phyloP scores from a whole-genome alignment of 2,797 vertebrate genomes.

The Fratercula arctica region DNA sequence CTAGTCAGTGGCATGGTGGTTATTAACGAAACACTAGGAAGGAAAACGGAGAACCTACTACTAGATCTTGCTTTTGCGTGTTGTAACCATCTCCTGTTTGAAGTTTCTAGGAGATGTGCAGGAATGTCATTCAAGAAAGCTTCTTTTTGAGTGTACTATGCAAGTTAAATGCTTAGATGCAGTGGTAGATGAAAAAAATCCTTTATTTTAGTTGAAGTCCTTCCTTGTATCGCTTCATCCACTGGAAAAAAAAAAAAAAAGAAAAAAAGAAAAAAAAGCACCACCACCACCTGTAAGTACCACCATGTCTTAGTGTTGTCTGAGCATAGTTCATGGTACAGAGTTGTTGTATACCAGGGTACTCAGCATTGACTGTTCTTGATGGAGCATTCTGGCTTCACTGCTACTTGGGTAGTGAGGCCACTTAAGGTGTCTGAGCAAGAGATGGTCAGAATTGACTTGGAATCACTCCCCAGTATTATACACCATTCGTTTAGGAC shows the following conservation, averaged over 20 bases:
- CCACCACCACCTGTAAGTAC: background rate
- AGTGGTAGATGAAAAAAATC: background rate
- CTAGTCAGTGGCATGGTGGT: constrained; percentile 21
- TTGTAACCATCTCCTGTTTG: constrained; percentile 7
- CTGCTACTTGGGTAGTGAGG: background rate
- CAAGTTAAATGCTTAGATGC: constrained; percentile 33
- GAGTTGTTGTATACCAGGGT: background rate
- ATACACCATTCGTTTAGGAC: background rate
- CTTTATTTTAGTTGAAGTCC: background rate
- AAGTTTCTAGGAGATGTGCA: background rate
- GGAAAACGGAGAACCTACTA: constrained; percentile 4
- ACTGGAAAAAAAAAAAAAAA: background rate
- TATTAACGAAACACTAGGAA: background rate
- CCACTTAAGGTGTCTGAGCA: background rate
- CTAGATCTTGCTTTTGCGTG: background rate
- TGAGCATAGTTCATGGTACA: constrained; percentile 7
- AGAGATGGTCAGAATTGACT: background rate
- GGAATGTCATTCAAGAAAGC: background rate
- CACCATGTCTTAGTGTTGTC: background rate
- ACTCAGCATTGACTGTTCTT: background rate
- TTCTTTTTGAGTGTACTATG: constrained; percentile 47
- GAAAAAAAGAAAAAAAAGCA: background rate
- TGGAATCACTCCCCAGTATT: background rate
- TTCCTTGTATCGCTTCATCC: background rate
- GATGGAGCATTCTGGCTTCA: background rate